phyloP scores from a whole-genome alignment of 1,140 invertebrate genomes.

The Bradynema listronoti region DNA sequence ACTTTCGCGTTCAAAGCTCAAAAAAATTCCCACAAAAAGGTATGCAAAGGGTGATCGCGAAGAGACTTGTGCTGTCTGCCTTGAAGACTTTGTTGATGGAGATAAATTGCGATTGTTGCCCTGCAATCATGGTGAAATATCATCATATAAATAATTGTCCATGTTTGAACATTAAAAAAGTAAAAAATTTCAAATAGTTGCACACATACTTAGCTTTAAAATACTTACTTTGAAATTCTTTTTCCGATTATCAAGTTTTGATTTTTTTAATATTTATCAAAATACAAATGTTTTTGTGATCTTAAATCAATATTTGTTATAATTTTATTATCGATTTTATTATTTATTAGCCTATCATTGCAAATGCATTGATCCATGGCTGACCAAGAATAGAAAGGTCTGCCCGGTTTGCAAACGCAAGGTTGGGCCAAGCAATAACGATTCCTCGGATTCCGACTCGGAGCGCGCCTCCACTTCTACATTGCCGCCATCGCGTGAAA shows the following conservation, averaged over 20 bases:
- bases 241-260: too few species aligned
- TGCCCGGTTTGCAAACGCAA: constrained; percentile 96
- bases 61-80: constrained; percentile 94
- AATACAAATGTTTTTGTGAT: too few species aligned
- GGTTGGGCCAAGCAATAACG: constrained; percentile 65
- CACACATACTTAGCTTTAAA: too few species aligned
- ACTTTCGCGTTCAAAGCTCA: constrained; percentile 48
- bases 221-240: too few species aligned
- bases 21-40: constrained; percentile 51
- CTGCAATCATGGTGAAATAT: constrained; percentile 78
- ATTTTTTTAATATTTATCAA: too few species aligned
- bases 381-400: constrained; percentile 83
- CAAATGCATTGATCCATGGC: constrained; percentile 97
- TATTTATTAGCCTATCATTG: constrained; percentile 87
- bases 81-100: constrained; percentile 92
- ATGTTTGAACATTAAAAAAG: neutral
- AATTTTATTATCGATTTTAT: too few species aligned
- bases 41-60: constrained; percentile 43
- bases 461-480: neutral
- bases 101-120: constrained; percentile 88
- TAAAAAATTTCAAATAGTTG: neutral
- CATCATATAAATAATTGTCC: neutral
- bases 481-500: constrained; percentile 17
- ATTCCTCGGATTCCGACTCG: constrained; percentile 42
- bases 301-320: too few species aligned